A percentile compares a stretch with the other conserved stretches of the same genome.
phyloP scores from a whole-genome alignment of 2,888 invertebrate genomes.

The Molanna angustata region DNA sequence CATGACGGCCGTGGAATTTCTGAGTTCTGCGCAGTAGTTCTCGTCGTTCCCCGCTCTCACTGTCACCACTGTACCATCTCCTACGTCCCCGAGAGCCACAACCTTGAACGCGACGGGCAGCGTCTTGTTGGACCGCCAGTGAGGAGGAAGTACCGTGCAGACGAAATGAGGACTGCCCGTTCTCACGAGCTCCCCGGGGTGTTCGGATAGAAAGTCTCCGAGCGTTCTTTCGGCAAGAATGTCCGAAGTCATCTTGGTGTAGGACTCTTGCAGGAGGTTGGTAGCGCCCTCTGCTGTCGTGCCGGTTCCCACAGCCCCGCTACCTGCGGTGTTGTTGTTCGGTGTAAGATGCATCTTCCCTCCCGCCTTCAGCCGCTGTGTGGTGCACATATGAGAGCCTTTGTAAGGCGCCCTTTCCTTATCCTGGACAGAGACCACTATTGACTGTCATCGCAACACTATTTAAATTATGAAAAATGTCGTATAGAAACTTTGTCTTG shows the following conservation, averaged over 20 bases:
- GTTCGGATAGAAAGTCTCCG: slow-evolving; percentile 84
- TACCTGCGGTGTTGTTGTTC: slow-evolving; percentile 31
- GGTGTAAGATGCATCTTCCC: slow-evolving; percentile 55
- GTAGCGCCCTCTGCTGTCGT: slow-evolving; percentile 57
- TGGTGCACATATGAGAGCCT: slow-evolving; percentile 44
- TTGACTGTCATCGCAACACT: too few relatives aligned
- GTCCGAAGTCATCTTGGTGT: slow-evolving; percentile 87
- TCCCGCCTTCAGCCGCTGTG: slow-evolving; percentile 48
- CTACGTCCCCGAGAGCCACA: slow-evolving; percentile 89
- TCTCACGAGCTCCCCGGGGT: slow-evolving; percentile 88
- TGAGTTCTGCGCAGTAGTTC: slow-evolving; percentile 92
- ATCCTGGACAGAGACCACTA: too few relatives aligned
- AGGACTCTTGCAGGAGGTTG: slow-evolving; percentile 72
- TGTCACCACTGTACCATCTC: slow-evolving; percentile 94
- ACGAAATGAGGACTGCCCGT: slow-evolving; percentile 94
- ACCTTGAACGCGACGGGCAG: slow-evolving; percentile 97
- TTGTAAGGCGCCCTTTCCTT: slow-evolving; percentile 4
- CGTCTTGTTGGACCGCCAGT: slow-evolving; percentile 98
- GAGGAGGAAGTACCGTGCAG: slow-evolving; percentile 91
- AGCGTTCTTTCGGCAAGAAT: slow-evolving; percentile 84
- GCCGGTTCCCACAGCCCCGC: slow-evolving; percentile 52
- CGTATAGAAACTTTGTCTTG: too few relatives aligned
- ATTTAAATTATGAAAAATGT: too few relatives aligned
- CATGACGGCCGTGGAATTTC: slow-evolving; percentile 95
- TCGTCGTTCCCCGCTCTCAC: slow-evolving; percentile 98